Base-by-base conservation (phyloP, 2,113 vertebrate species). In the Thamnophis sirtalis region DNA sequence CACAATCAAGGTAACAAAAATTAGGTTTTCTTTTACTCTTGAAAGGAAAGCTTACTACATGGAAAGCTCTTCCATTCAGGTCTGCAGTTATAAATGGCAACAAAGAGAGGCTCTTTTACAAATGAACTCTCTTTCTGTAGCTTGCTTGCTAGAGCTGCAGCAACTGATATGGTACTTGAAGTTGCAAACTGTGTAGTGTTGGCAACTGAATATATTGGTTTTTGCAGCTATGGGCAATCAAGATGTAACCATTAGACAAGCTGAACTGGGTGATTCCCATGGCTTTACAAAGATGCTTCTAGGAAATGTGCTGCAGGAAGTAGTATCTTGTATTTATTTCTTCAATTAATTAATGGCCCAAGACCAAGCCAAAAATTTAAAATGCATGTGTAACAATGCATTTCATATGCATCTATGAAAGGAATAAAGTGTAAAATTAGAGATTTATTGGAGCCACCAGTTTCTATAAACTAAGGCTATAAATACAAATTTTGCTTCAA, bases 51-150 rank as follows among this genome's bases (percentile, higher is more conserved):
- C 22, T 87, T 87, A 38, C 68, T 22, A 38, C 38, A 90, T 24
- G 26, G 80, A 86, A 28, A 58, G 53, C n/a, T 51, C 7, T 58
- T 28, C 48, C 21, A 28, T 17, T 84, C 60, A 89, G 84, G 53
- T 22, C 84, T 95, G 95, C 92, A 93, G 95, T 95, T 93, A 94
- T n/a, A 84, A 88, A 63, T 94, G 86, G 92, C 88, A 86, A 84
- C 92, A 19, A 90, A 87, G 93, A 94, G 94, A 90, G 91, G 92
- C 86, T 92, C 92, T 93, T 95, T 90, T 93, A 80, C 85, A 93
- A 89, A 92, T 38, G 89, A 15, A 86, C 24, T 80, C 33, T 80
- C 68, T 38, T 80, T 80, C 68, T 80, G 2, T 38, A 38, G 68
- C 68, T 80, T 38, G 13, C n/a, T 73, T 80, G 15, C 68, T 80